A percentile compares a stretch with the other conserved stretches of the same genome.
Evolutionary conservation across 2,888 invertebrate genomes (phyloP).

Genomic region (Deilephila elpenor): DNA sequence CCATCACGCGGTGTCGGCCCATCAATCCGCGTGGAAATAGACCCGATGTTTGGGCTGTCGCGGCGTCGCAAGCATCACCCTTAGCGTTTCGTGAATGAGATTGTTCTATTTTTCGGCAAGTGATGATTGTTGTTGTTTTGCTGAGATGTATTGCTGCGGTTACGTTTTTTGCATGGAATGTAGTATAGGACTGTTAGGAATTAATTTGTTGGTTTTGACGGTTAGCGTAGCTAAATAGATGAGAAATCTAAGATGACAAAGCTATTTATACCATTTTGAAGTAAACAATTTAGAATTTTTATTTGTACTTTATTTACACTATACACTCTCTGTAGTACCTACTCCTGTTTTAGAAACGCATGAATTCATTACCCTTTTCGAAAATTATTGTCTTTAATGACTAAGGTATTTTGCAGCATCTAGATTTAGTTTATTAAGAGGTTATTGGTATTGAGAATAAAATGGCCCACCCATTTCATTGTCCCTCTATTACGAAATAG

Average conservation of each 20-base stretch:
- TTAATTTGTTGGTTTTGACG: neutral
- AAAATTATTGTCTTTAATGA: too few species aligned
- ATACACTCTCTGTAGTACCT: too few species aligned
- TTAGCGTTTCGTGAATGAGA: slow-evolving; percentile 19
- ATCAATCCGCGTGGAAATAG: slow-evolving; percentile 79
- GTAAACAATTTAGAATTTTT: too few species aligned
- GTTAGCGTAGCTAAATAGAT: neutral
- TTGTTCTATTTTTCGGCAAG: slow-evolving; percentile 15
- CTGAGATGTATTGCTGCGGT: neutral
- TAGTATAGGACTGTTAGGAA: neutral
- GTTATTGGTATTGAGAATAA: too few species aligned
- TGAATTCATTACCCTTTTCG: too few species aligned
- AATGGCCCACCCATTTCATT: too few species aligned
- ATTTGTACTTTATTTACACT: too few species aligned
- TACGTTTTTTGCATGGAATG: neutral
- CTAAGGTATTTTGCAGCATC: too few species aligned
- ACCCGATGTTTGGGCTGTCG: slow-evolving; percentile 45
- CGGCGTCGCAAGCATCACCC: slow-evolving; percentile 10
- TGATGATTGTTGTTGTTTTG: slow-evolving; percentile 14
- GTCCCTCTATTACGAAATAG: too few species aligned
- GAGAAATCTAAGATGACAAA: too few species aligned
- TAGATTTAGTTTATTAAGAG: too few species aligned
- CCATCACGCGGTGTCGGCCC: slow-evolving; percentile 74
- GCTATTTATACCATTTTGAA: neutral
- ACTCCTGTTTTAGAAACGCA: too few species aligned